These are phyloP conservation scores for Haemorhous mexicanus DNA, from an alignment of 2,113 vertebrate genomes.

Conservation along the genomic window DNA sequence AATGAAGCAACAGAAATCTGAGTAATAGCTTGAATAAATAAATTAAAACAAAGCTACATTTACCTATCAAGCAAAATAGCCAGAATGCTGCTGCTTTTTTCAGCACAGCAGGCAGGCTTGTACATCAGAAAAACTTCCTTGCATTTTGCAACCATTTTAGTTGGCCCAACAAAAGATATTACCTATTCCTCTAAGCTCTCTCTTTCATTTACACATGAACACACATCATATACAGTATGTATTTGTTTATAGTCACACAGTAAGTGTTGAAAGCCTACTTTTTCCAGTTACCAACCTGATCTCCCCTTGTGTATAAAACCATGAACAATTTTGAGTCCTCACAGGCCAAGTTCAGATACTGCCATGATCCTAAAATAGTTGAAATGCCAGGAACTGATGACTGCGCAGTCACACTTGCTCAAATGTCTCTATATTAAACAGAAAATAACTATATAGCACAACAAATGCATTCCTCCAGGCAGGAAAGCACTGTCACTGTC, in stretches of 20 bases:
- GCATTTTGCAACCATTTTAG: background rate
- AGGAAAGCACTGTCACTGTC: background rate
- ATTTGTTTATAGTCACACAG: background rate
- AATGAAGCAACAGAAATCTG: background rate
- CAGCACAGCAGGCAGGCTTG: background rate
- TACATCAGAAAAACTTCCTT: background rate
- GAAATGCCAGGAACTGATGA: background rate
- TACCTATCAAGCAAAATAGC: background rate
- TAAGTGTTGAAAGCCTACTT: background rate
- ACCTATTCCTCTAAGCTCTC: background rate
- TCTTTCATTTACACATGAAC: background rate
- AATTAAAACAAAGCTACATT: conserved; percentile 28
- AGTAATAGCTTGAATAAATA: conserved; percentile 6
- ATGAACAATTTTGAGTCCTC: background rate
- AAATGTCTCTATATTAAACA: background rate
- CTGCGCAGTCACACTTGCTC: background rate
- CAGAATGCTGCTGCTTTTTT: background rate
- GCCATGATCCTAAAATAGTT: background rate
- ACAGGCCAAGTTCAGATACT: background rate
- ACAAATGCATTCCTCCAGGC: background rate
- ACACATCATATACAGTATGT: fast-evolving
- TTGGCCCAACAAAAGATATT: background rate
- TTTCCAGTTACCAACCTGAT: background rate
- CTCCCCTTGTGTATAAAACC: background rate
- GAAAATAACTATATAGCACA: background rate